Evolutionary conservation across 1,140 invertebrate genomes (phyloP).

Genomic region (Teleopsis dalmanni): DNA sequence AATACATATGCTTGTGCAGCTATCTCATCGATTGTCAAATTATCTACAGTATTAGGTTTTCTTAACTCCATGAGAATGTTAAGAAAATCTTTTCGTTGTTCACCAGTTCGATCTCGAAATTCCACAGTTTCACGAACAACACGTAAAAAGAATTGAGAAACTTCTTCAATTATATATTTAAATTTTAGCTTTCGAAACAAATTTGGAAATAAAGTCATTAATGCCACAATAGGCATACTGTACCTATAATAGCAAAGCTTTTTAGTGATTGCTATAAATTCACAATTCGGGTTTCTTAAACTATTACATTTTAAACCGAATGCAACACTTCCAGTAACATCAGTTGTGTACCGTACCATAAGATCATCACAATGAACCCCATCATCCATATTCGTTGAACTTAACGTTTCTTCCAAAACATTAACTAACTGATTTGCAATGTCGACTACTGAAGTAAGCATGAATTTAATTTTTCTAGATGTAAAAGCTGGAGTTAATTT

Average conservation of each 20-base stretch:
- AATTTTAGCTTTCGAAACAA: conserved; percentile 18
- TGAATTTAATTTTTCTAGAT: conserved; percentile 50
- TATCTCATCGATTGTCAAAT: conserved; percentile 27
- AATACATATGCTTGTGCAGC: conserved; percentile 54
- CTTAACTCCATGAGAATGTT: conserved; percentile 22
- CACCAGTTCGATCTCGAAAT: conserved; percentile 46
- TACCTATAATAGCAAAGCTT: conserved; percentile 24
- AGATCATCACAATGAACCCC: conserved; percentile 39
- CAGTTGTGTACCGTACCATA: conserved; percentile 50
- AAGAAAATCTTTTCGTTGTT: conserved; percentile 29
- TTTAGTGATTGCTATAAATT: conserved; percentile 44
- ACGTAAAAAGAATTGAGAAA: conserved; percentile 46
- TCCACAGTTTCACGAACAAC: conserved; percentile 45
- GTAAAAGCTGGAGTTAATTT: conserved; percentile 52
- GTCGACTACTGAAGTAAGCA: conserved; percentile 42
- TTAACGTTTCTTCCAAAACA: conserved; percentile 21
- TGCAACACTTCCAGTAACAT: conserved; percentile 52
- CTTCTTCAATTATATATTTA: conserved; percentile 39
- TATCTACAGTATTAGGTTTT: conserved; percentile 17
- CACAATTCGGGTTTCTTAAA: conserved; percentile 47
- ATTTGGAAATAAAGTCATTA: conserved; percentile 21
- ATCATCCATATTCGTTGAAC: background rate
- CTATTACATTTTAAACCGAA: conserved; percentile 54
- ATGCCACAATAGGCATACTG: conserved; percentile 15
- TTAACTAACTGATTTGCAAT: conserved; percentile 33